phyloP scores from a whole-genome alignment of 2,113 vertebrate species.

The Macrotus californicus region DNA sequence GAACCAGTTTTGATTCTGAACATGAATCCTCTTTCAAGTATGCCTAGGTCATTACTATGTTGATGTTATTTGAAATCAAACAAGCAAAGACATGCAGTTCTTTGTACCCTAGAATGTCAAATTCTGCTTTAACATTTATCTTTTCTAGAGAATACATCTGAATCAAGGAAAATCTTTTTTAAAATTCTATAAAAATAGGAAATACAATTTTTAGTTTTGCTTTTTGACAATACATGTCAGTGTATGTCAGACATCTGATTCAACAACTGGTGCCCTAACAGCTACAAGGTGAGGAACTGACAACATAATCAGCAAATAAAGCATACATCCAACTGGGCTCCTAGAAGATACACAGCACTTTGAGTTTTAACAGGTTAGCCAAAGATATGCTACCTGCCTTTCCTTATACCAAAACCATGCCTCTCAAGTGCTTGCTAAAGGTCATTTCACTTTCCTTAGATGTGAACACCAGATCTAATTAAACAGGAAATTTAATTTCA shows the following conservation, averaged over 20 bases:
- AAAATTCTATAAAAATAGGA: conserved; percentile 12
- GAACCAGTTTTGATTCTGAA: background rate
- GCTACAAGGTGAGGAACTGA: conserved; percentile 1
- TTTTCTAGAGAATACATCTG: background rate
- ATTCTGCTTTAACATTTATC: background rate
- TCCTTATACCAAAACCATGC: conserved; percentile 17
- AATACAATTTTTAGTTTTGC: background rate
- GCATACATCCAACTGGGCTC: conserved; percentile 12
- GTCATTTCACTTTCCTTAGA: conserved; percentile 60
- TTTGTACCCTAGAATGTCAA: background rate
- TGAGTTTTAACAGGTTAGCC: conserved; percentile 50
- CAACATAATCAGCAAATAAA: conserved; percentile 59
- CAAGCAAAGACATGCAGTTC: background rate
- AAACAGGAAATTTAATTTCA: conserved; percentile 52
- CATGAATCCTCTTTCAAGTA: background rate
- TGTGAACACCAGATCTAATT: conserved; percentile 54
- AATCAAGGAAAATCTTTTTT: background rate
- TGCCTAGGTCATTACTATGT: background rate
- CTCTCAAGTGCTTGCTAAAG: conserved; percentile 62
- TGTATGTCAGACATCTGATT: background rate
- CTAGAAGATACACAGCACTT: conserved; percentile 30
- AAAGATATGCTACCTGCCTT: conserved; percentile 37
- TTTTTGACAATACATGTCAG: background rate
- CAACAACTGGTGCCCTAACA: background rate
- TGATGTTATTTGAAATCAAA: background rate